phyloP scores from a whole-genome alignment of 2,888 invertebrate species.

The Villa cingulata region DNA sequence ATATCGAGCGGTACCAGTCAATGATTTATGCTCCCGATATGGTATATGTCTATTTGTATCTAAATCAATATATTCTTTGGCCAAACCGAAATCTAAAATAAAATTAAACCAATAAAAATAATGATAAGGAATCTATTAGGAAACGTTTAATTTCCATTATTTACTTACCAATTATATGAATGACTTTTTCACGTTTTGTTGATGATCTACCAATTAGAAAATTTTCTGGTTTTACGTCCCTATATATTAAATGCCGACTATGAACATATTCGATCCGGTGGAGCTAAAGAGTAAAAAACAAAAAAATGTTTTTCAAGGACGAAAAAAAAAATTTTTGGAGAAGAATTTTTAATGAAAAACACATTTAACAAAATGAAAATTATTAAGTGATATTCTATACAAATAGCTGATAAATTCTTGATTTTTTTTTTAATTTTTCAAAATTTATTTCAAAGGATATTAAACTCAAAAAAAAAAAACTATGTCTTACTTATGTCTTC shows the following conservation, averaged over 20 bases:
- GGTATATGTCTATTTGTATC: constrained; percentile 99
- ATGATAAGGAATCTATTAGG: constrained; percentile 1
- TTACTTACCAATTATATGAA: constrained; percentile 85
- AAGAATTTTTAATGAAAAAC: no score
- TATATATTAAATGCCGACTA: constrained; percentile 95
- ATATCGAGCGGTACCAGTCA: constrained; percentile 99
- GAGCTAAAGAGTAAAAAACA: constrained; percentile 51
- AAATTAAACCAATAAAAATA: constrained; percentile 23
- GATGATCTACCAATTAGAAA: constrained; percentile 97
- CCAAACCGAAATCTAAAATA: constrained; percentile 93
- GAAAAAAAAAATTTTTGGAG: no score
- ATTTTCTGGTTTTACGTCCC: constrained; percentile 99
- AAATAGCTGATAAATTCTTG: no score
- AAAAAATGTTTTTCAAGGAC: no score
- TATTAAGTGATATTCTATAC: no score
- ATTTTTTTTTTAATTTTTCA: no score
- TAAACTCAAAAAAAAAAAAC: background rate
- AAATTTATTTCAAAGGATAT: no score
- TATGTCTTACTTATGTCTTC: background rate
- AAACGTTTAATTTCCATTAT: background rate
- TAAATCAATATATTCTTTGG: constrained; percentile 99
- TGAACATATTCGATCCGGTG: constrained; percentile 99
- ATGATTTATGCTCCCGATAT: constrained; percentile 99
- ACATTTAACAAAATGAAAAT: no score
- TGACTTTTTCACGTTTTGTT: constrained; percentile 94